Evolutionary conservation across 2,888 invertebrate genomes (phyloP), one percentile per base, ranked within the genome.

Genomic region (Nasonovia ribisnigri): DNA sequence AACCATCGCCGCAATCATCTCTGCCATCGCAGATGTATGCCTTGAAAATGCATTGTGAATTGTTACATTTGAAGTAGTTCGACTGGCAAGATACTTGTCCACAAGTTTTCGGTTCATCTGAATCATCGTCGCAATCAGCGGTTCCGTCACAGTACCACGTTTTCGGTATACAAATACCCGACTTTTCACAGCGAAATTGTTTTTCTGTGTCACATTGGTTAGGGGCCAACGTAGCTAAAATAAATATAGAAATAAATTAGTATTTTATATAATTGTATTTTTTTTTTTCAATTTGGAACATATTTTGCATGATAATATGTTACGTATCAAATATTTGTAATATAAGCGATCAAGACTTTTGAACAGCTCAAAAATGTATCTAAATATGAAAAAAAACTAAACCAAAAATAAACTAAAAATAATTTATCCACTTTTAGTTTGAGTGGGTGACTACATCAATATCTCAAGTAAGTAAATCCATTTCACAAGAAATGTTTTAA

Each of bases 91-190:
- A 97, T 87, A 97, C 97, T 95, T 97, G 96, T 94, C 98, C 98
- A 96, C 99, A 99, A 48, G 97, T 96, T 29, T 97, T 96, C 24
- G 97, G 98, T 96, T 99, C 99, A 96, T 99, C 99, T 0, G 98
- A 98, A 95, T 97, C 97, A 96, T 99, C 99, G 95, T 98, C 97
- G 96, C 99, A 99, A 96, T 98, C 98, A 0, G 97, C 97, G 2
- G 98, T 98, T 95, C 98, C 98, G 95, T 99, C 99, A 95, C 99
- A 99, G 95, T 98, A 97, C 99, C 99, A 99, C 10, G 97, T 97
- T 95, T 97, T 97, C 0, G 99, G 99, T 94, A 99, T 98, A 95
- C 99, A 99, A 95, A 98, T 98, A 8, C 98, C 98, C 0, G 98
- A 98, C 46, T 97, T 97, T 93, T 97, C 97, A 95, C 99, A 99